Percentiles rank a stretch among this genome's conserved stretches.
Conservation (phyloP, 2,113 vertebrate species). For the Oceanites oceanicus region DNA sequence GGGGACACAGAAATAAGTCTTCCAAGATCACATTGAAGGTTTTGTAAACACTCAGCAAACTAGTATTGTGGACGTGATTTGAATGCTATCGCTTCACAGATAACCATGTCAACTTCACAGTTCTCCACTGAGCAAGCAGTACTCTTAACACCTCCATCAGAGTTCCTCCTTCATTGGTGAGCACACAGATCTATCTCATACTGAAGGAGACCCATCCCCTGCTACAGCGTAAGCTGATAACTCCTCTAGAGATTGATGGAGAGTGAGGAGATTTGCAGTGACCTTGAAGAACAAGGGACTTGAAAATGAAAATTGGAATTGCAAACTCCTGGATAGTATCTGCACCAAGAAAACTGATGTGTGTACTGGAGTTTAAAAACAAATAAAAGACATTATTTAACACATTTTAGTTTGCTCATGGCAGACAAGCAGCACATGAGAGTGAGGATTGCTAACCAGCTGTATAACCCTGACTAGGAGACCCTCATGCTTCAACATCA, state of each 20-base stretch:
- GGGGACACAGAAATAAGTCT: neutral
- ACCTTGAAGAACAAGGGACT: neutral
- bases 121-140: neutral
- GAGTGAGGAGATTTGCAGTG: neutral
- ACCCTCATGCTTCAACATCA: neutral
- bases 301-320: neutral
- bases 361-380: neutral
- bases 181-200: neutral
- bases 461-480: neutral
- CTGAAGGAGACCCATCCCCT: neutral
- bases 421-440: neutral
- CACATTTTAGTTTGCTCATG: neutral
- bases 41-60: neutral
- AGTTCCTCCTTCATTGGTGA: neutral
- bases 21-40: neutral
- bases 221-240: neutral
- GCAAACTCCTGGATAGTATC: neutral
- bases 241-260: neutral
- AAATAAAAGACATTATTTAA: neutral
- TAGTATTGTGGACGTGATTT: neutral
- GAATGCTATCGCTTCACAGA: neutral
- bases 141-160: neutral
- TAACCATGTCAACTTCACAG: neutral
- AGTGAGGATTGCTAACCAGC: neutral
- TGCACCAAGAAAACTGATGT: neutral